Base-by-base conservation (phyloP, 2,113 vertebrate species). In the Carassius auratus region DNA sequence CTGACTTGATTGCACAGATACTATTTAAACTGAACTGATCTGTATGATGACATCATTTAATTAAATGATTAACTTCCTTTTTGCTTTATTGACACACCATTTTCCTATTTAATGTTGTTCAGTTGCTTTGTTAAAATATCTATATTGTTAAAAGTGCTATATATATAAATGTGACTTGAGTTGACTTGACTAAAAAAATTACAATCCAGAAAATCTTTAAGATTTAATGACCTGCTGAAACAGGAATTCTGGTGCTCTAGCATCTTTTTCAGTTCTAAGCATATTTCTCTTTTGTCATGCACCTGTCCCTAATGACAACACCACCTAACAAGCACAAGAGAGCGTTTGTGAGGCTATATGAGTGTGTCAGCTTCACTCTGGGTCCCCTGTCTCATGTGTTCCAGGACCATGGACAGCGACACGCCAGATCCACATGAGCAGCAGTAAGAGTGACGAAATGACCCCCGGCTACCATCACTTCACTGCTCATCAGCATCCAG, bases 321-420 rank as follows among this genome's bases (percentile, higher is more conserved):
- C 26, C 9, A 33, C 8, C 26, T 64, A 4, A 26, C 59, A 48
- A 36, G 38, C 36, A 62, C 1, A 23, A 10, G 33, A 13, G 21
- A 36, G 10, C 50, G 15, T 71, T 21, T 38, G 48, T 59, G 33
- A 59, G 15, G 10, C 14, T 36, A 10, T 77, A 15, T 68, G 33
- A 75, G 26, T 36, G 73, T 84, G 69, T 76, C 17, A 26, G 57
- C 55, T 14, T 73, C 21, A 2, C 48, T 83, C 17, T 23, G 48
- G 30, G 66, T 83, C 26, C 5, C 33, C 19, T 82, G 48, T 69
- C 80, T 71, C 80, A 12, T 52, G 80, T 5, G 15, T 5, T 83
- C 50, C 81, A 83, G 81, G 30, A 83, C 81, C 81, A 59, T 0
- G 68, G 81, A 83, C 68, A 83, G 81, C 13, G 8, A 38, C 48